Conservation (phyloP, 2,113 vertebrate species). For the Struthio camelus region DNA sequence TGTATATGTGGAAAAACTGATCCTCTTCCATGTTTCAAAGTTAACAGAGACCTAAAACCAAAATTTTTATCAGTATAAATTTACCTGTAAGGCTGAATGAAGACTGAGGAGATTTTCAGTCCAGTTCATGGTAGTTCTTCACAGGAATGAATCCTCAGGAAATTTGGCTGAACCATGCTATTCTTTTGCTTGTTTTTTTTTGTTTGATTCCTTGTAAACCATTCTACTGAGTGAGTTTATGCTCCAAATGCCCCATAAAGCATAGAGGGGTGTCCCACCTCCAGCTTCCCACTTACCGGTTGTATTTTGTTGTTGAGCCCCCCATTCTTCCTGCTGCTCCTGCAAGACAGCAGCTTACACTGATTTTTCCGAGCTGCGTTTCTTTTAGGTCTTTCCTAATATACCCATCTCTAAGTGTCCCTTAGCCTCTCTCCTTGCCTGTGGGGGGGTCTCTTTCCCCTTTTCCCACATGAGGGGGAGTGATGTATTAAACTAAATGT, state of each 20-base stretch:
- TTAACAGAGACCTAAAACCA: not conserved
- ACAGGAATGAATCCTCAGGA: not conserved
- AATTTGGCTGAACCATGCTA: not conserved
- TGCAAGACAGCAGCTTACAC: not conserved
- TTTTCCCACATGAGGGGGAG: not conserved
- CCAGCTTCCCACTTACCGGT: not conserved
- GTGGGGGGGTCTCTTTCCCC: not conserved
- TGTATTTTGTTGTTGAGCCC: not conserved
- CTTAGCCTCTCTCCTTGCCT: not conserved
- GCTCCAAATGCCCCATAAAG: not conserved
- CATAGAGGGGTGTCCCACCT: not conserved
- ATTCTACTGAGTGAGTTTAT: not conserved
- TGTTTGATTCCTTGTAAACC: not conserved
- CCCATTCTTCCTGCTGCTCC: not conserved
- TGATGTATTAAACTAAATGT: not conserved
- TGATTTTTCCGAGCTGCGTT: not conserved
- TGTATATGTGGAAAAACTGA: not conserved
- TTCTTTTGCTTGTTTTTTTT: not conserved
- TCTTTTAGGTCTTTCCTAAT: not conserved
- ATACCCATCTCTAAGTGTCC: not conserved
- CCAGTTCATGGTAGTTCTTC: not conserved
- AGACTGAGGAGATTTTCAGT: not conserved
- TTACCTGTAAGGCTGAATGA: not conserved
- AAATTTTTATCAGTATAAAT: not conserved
- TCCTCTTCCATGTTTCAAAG: not conserved